phyloP scores from a whole-genome alignment of 2,888 invertebrate species.

The Cantharis lateralis region DNA sequence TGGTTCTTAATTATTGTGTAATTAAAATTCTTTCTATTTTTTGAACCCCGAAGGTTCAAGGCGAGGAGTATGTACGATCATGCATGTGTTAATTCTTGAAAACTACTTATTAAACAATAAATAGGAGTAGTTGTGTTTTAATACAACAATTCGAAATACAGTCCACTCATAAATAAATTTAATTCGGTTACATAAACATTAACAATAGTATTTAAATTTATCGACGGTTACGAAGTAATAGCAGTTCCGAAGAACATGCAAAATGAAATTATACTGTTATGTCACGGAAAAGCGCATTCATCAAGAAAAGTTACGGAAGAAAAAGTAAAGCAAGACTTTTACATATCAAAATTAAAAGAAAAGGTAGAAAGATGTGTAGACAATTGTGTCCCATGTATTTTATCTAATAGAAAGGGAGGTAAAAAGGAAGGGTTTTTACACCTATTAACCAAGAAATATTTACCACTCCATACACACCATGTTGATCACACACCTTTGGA shows the following conservation, averaged over 20 bases:
- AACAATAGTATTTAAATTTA: too few relatives aligned
- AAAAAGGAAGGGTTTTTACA: slow-evolving; percentile 38
- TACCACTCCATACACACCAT: slow-evolving; percentile 43
- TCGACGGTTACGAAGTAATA: background rate
- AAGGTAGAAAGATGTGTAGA: slow-evolving; percentile 39
- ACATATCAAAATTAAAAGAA: slow-evolving; percentile 30
- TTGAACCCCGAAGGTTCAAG: too few relatives aligned
- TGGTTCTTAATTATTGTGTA: too few relatives aligned
- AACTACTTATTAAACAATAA: too few relatives aligned
- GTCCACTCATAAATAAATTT: too few relatives aligned
- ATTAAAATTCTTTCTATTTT: too few relatives aligned
- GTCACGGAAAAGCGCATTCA: slow-evolving; percentile 31
- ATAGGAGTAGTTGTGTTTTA: too few relatives aligned
- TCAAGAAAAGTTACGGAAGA: slow-evolving; percentile 31
- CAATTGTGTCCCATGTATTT: background rate
- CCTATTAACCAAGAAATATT: slow-evolving; percentile 38
- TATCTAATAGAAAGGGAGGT: background rate
- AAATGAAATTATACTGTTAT: slow-evolving; percentile 18
- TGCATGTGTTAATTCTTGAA: too few relatives aligned
- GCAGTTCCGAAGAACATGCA: background rate
- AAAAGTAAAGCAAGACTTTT: slow-evolving; percentile 25
- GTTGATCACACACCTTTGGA: slow-evolving; percentile 46
- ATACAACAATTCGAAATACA: too few relatives aligned
- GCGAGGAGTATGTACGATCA: too few relatives aligned
- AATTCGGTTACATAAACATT: too few relatives aligned